Percentiles rank a stretch among this genome's conserved stretches.
Conservation (phyloP, 92 coral and sea anemone species). For the Pocillopora grandis region DNA sequence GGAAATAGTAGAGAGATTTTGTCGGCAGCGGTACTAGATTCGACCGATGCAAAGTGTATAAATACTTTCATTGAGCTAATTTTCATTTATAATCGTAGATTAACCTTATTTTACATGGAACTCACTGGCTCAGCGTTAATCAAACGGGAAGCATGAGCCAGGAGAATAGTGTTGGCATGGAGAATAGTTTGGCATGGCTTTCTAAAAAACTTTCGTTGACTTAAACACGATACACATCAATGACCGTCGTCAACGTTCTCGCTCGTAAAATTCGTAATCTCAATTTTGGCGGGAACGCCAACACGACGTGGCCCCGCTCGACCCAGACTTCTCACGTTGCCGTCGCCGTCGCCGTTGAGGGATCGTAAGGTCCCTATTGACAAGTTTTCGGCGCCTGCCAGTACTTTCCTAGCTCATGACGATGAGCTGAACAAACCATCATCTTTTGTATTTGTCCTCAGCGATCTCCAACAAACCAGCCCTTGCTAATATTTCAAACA, state of each 20-base stretch:
- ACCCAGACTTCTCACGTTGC: slow-evolving; percentile 8
- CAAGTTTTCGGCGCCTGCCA: too few relatives aligned
- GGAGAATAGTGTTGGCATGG: slow-evolving; percentile 21
- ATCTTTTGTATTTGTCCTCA: too few relatives aligned
- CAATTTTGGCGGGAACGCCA: not conserved
- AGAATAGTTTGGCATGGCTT: not conserved
- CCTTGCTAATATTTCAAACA: too few relatives aligned
- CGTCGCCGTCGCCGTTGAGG: not conserved
- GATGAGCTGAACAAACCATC: too few relatives aligned
- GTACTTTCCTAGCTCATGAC: too few relatives aligned
- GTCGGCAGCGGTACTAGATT: slow-evolving; percentile 23
- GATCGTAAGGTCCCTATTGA: slow-evolving; percentile 1
- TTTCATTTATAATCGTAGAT: not conserved
- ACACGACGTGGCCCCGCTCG: slow-evolving; percentile 11
- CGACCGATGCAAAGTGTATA: slow-evolving; percentile 6
- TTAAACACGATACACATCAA: slow-evolving; percentile 2
- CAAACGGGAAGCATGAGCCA: slow-evolving; percentile 30
- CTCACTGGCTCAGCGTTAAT: slow-evolving; percentile 18
- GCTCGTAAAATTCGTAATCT: not conserved
- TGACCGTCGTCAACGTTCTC: not conserved
- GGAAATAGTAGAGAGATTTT: not conserved
- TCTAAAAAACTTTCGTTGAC: not conserved
- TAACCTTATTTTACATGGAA: slow-evolving; percentile 2
- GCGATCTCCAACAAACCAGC: too few relatives aligned
- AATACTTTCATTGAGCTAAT: not conserved